phyloP scores from a whole-genome alignment of 2,888 invertebrate species.

The Eupsilia transversa region DNA sequence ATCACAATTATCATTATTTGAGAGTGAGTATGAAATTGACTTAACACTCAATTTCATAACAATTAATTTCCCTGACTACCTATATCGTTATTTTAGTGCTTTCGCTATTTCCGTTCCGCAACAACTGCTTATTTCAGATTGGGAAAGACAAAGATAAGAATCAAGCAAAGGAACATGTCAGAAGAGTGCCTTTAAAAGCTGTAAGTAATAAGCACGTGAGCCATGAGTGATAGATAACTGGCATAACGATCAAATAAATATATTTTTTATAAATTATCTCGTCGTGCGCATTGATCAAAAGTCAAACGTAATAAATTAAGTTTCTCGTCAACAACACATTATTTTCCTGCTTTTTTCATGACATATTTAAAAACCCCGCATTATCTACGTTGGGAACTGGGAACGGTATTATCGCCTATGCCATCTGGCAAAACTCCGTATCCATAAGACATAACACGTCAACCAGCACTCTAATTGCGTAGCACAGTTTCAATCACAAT shows the following conservation, averaged over 20 bases:
- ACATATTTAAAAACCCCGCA: neutral
- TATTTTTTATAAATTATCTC: conserved; percentile 3
- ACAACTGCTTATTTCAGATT: neutral
- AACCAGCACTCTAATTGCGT: too few relatives aligned
- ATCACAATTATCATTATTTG: neutral
- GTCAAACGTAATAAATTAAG: conserved; percentile 5
- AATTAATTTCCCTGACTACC: neutral
- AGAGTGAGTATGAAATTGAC: neutral
- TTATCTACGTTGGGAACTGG: neutral
- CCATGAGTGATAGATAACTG: conserved; percentile 21
- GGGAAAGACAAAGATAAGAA: neutral
- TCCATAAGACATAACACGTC: too few relatives aligned
- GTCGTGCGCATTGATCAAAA: conserved; percentile 9
- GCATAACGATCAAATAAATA: neutral
- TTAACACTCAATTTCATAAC: neutral
- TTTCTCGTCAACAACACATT: conserved; percentile 5
- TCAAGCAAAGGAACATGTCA: neutral
- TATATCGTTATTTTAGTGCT: neutral
- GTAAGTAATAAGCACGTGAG: conserved; percentile 15
- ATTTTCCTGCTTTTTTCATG: conserved; percentile 2
- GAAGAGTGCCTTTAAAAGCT: neutral
- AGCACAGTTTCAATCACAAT: too few relatives aligned
- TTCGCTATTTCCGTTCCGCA: neutral
- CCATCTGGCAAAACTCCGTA: neutral
- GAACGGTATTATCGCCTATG: neutral